phyloP scores from a whole-genome alignment of 1,140 invertebrate species.

The Drosophila miranda region DNA sequence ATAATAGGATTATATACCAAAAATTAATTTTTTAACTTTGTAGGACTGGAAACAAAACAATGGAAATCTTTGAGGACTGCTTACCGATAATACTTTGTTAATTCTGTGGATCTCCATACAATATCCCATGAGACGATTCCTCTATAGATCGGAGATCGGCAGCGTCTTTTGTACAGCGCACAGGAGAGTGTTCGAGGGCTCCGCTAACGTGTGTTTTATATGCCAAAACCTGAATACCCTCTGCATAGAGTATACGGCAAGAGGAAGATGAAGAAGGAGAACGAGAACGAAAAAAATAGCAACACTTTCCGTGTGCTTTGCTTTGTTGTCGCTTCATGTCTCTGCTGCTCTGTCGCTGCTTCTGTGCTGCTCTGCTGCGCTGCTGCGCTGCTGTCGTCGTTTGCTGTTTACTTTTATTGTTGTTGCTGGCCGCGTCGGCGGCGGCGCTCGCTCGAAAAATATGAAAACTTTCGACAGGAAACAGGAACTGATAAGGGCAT shows the following conservation, averaged over 20 bases:
- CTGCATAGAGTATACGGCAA: constrained; percentile 22
- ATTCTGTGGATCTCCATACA: too few relatives aligned
- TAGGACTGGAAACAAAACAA: too few relatives aligned
- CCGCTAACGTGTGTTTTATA: too few relatives aligned
- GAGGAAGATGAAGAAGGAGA: constrained; percentile 17
- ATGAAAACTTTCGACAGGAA: constrained; percentile 82
- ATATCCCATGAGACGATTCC: too few relatives aligned
- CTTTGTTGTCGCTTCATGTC: constrained; percentile 48
- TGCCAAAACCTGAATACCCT: neutral
- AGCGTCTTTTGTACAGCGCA: too few relatives aligned
- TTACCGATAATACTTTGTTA: too few relatives aligned
- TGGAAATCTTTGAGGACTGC: too few relatives aligned
- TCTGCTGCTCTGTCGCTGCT: constrained; percentile 24
- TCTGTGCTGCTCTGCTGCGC: constrained; percentile 17
- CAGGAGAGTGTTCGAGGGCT: too few relatives aligned
- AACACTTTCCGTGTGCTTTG: constrained; percentile 73
- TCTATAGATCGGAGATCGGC: too few relatives aligned
- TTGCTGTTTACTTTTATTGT: constrained; percentile 63
- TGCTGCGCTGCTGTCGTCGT: constrained; percentile 31
- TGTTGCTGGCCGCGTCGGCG: constrained; percentile 51
- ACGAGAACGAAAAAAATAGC: constrained; percentile 61
- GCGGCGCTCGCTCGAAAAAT: constrained; percentile 70
- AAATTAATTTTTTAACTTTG: too few relatives aligned
- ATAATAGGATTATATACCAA: too few relatives aligned
- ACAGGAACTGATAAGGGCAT: constrained; percentile 82